Base-by-base conservation (phyloP, 2,113 vertebrate genomes). In the Myiozetetes cayanensis region DNA sequence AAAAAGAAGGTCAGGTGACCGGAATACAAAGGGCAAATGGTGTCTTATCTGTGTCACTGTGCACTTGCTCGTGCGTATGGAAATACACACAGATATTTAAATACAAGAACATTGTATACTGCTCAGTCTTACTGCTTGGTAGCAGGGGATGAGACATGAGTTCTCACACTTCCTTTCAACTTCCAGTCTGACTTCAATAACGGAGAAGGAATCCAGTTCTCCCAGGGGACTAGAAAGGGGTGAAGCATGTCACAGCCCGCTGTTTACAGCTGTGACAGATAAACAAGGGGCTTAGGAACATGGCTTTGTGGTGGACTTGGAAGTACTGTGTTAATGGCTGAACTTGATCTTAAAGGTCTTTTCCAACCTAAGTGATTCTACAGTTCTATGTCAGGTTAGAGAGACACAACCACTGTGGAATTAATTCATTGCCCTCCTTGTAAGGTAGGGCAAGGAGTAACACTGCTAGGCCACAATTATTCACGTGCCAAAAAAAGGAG, bases 381-480 rank as follows among this genome's bases (percentile, higher is more conserved):
- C 4, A 53, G 8, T 59, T 52, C n/a, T 28, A 3, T n/a, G 21
- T 27, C 1, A 10, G 14, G 23, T 77, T 90, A 83, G 43, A 86
- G 6, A 63, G 19, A 55, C 8, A 12, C 2, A 30, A 20, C 11
- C 23, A 30, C 8, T 28, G 6, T 28, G 14, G 71, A 72, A 77
- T 43, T 49, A 71, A 80, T 77, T 28, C 4, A 35, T 25, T 8
- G 44, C 1, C 3, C 7, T 35, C 28, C 16, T 66, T 71, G 30
- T 35, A 33, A 79, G 31, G 9, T 12, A 41, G 11, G 21, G 17
- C 9, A 76, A 75, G 53, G 76, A 62, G 24, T 19, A 80, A 35
- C n/a, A 9, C 6, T 46, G 4, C 2, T 44, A 22, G 39, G 12
- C 12, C 28, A 72, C 12, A 44, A 52, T 15, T 18, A 79, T 0